Conservation (phyloP, 2,888 invertebrate species). For the Asteroscopus sphinx region DNA sequence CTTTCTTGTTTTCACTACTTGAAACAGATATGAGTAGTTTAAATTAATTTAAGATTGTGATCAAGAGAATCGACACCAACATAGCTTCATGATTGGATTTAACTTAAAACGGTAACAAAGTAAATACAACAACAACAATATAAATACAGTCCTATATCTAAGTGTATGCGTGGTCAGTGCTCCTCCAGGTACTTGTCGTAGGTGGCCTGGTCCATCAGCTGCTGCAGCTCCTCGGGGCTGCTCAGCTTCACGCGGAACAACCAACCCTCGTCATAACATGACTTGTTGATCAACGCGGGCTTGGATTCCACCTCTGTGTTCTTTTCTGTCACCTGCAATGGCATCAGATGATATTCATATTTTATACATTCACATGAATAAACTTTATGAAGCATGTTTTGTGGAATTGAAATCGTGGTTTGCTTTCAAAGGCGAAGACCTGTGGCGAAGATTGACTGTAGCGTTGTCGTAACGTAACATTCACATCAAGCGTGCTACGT, state of each 20-base stretch:
- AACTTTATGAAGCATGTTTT: too few species aligned
- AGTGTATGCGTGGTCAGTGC: constrained; percentile 60
- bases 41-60: too few species aligned
- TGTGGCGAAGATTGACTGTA: too few species aligned
- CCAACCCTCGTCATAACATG: constrained; percentile 96
- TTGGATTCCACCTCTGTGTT: constrained; percentile 93
- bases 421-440: too few species aligned
- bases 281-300: constrained; percentile 94
- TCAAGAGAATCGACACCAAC: too few species aligned
- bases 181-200: constrained; percentile 91
- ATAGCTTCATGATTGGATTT: too few species aligned
- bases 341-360: background rate
- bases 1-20: too few species aligned
- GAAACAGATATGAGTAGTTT: too few species aligned
- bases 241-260: constrained; percentile 94
- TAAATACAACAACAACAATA: constrained; percentile 41
- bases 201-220: constrained; percentile 93
- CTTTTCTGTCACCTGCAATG: constrained; percentile 91
- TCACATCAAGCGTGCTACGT: too few species aligned
- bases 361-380: too few species aligned
- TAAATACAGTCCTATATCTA: constrained; percentile 50
- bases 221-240: constrained; percentile 91
- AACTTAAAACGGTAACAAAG: constrained; percentile 19
- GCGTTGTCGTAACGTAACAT: too few species aligned
- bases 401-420: too few species aligned